Percentiles rank a stretch among this genome's conserved stretches.
Conservation (phyloP, 2,888 invertebrate species). For the Tenthredo notha region DNA sequence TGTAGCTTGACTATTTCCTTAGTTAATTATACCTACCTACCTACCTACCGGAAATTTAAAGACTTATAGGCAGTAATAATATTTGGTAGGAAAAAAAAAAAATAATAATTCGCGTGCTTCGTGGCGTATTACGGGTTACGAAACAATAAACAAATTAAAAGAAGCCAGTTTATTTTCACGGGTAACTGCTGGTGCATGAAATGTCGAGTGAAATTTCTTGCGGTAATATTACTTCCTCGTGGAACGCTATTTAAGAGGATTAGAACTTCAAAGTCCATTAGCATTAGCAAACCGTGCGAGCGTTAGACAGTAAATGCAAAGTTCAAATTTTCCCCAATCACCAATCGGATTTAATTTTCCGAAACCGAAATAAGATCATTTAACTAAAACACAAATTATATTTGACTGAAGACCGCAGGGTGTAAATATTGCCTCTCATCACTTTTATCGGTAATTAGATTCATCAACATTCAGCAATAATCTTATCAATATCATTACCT, state of each 20-base stretch:
- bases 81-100: neutral
- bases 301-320: constrained; percentile 21
- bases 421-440: neutral
- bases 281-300: constrained; percentile 8
- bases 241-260: constrained; percentile 44
- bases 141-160: constrained; percentile 23
- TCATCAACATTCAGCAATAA: neutral
- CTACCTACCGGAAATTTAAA: too few relatives aligned
- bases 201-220: constrained; percentile 40
- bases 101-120: neutral
- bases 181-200: neutral
- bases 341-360: constrained; percentile 2
- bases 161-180: neutral
- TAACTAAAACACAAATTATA: neutral
- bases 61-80: neutral
- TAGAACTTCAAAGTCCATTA: constrained; percentile 51
- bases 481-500: neutral
- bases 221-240: constrained; percentile 16
- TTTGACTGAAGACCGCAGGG: neutral
- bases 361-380: neutral
- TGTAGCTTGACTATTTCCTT: neutral
- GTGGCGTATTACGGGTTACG: neutral
- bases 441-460: neutral
- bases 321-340: constrained; percentile 27
- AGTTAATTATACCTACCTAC: too few relatives aligned